phyloP scores from a whole-genome alignment of 1,140 invertebrate genomes.

The Atta colombica region DNA sequence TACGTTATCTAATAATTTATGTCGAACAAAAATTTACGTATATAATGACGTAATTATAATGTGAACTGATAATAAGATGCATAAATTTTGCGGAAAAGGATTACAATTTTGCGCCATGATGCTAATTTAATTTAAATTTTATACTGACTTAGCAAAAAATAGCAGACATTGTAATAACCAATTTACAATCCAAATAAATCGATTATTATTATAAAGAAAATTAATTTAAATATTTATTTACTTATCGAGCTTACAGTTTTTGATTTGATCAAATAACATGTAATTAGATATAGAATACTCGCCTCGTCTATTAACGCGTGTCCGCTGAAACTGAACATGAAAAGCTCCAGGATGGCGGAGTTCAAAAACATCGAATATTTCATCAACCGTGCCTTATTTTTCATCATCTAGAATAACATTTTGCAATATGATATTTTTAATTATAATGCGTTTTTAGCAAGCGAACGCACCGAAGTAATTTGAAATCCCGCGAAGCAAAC shows the following conservation, averaged over 20 bases:
- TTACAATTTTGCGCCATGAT: background rate
- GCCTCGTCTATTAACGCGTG: slow-evolving; percentile 77
- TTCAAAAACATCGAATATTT: slow-evolving; percentile 74
- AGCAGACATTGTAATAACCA: background rate
- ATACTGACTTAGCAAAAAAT: background rate
- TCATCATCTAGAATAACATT: slow-evolving; percentile 74
- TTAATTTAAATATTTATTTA: background rate
- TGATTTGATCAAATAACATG: background rate
- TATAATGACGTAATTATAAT: slow-evolving; percentile 6
- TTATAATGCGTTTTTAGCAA: slow-evolving; percentile 9
- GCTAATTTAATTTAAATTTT: slow-evolving; percentile 8
- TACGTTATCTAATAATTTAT: background rate
- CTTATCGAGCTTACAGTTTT: background rate
- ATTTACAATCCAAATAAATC: background rate
- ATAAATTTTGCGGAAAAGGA: background rate
- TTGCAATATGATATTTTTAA: slow-evolving; percentile 23
- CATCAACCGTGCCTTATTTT: slow-evolving; percentile 68
- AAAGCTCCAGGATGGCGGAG: slow-evolving; percentile 79
- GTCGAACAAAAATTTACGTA: slow-evolving; percentile 1
- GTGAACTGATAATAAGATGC: background rate
- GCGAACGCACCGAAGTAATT: slow-evolving; percentile 77
- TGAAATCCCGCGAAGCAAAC: slow-evolving; percentile 80
- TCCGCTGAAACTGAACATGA: slow-evolving; percentile 80
- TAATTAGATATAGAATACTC: slow-evolving; percentile 6
- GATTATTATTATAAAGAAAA: background rate